Evolutionary conservation across 2,888 invertebrate genomes (phyloP).

Genomic region (Trichogramma evanescens): DNA sequence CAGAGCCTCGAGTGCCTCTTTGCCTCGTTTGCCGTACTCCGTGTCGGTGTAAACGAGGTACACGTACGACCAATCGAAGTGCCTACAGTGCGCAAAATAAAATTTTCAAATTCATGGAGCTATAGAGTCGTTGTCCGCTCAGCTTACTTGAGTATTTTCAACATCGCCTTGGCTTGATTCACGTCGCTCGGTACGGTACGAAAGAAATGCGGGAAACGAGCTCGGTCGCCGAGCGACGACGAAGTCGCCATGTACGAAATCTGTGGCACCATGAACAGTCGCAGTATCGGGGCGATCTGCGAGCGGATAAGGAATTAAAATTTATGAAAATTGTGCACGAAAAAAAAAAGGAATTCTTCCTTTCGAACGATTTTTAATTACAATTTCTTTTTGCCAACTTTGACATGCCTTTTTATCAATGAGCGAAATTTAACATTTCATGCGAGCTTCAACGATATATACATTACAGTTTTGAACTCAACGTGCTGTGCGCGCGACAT

Average conservation of each 20-base stretch:
- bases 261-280: conserved; percentile 52
- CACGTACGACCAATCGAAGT: conserved; percentile 52
- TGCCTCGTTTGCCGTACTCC: conserved; percentile 53
- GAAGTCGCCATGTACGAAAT: conserved; percentile 54
- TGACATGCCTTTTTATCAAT: too few species aligned
- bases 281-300: conserved; percentile 50
- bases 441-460: too few species aligned
- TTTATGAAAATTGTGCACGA: not conserved
- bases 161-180: conserved; percentile 52
- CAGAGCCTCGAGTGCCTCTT: conserved; percentile 46
- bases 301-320: not conserved
- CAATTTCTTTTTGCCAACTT: too few species aligned
- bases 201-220: conserved; percentile 52
- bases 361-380: too few species aligned
- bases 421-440: too few species aligned
- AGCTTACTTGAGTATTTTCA: conserved; percentile 50
- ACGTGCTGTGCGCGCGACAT: too few species aligned
- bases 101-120: too few species aligned
- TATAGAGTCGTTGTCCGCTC: not conserved
- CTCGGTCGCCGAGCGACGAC: conserved; percentile 50
- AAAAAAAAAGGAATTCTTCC: not conserved
- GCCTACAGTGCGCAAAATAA: conserved; percentile 34
- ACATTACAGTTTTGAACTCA: too few species aligned
- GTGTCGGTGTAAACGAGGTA: conserved; percentile 53
- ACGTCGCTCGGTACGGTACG: conserved; percentile 54